Percentiles rank a stretch among this genome's conserved stretches.
Evolutionary conservation across 1,140 invertebrate species (phyloP).

Genomic region (Drosophila kohkoa): DNA sequence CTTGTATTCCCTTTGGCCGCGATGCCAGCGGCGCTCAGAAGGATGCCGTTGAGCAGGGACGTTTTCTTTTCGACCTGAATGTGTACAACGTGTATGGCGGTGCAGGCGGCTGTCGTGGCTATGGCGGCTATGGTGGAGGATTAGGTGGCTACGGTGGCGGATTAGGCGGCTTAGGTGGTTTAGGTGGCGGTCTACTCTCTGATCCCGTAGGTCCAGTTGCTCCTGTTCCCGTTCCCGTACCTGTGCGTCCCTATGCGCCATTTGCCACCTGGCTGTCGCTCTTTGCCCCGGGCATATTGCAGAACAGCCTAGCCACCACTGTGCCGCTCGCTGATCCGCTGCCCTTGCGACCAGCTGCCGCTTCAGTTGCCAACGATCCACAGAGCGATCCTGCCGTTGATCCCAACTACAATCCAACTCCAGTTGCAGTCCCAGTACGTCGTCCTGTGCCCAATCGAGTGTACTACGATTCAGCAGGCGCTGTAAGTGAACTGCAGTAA

Average conservation of each 20-base stretch:
- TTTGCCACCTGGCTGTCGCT: slow-evolving; percentile 72
- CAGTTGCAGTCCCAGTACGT: slow-evolving; percentile 43
- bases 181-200: slow-evolving; percentile 65
- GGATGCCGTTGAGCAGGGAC: slow-evolving; percentile 71
- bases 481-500: slow-evolving; percentile 52
- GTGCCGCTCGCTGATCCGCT: slow-evolving; percentile 37
- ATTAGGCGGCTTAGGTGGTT: slow-evolving; percentile 45
- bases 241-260: slow-evolving; percentile 68
- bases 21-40: slow-evolving; percentile 57
- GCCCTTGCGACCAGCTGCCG: slow-evolving; percentile 37
- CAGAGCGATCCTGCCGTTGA: slow-evolving; percentile 79
- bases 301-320: slow-evolving; percentile 61
- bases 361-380: slow-evolving; percentile 28
- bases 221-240: slow-evolving; percentile 47
- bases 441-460: slow-evolving; percentile 76
- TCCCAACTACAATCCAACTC: slow-evolving; percentile 62
- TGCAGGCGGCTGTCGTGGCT: slow-evolving; percentile 53
- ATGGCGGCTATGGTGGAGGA: slow-evolving; percentile 47
- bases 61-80: slow-evolving; percentile 79
- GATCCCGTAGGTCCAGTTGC: slow-evolving; percentile 60
- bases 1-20: slow-evolving; percentile 68
- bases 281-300: slow-evolving; percentile 75
- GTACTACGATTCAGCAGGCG: slow-evolving; percentile 77
- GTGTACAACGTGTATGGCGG: slow-evolving; percentile 73
- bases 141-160: slow-evolving; percentile 40